A percentile compares a stretch with the other conserved stretches of the same genome.
Evolutionary conservation across 2,888 invertebrate genomes (phyloP).

Genomic region (Drosophila lutescens): DNA sequence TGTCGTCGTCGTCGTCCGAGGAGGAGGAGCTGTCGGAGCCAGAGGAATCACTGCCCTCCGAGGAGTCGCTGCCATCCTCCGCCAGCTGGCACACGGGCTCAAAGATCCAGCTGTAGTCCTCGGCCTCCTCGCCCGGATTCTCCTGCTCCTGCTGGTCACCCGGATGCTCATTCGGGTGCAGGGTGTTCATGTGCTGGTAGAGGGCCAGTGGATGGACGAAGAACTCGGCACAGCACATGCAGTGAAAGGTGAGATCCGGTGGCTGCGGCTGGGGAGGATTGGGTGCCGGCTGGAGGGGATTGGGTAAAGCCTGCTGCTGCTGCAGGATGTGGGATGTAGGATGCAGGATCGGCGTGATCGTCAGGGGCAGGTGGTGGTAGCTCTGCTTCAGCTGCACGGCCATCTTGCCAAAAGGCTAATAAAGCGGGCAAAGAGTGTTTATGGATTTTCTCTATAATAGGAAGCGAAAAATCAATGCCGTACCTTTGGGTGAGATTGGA

Average conservation of each 20-base stretch:
- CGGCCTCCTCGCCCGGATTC: constrained; percentile 57
- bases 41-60: constrained; percentile 62
- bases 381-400: constrained; percentile 71
- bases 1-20: constrained; percentile 64
- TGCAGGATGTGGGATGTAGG: constrained; percentile 5
- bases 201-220: constrained; percentile 82
- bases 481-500: constrained; percentile 21
- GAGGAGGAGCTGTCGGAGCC: constrained; percentile 32
- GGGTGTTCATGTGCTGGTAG: constrained; percentile 82
- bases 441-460: constrained; percentile 32
- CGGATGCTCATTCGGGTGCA: constrained; percentile 73
- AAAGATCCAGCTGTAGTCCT: constrained; percentile 83
- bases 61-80: constrained; percentile 46
- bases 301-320: constrained; percentile 12
- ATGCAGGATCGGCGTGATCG: constrained; percentile 82
- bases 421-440: constrained; percentile 7
- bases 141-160: constrained; percentile 37
- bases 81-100: constrained; percentile 83
- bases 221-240: constrained; percentile 83
- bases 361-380: constrained; percentile 78
- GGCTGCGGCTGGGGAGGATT: constrained; percentile 63
- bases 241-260: constrained; percentile 84
- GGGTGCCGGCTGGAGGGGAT: constrained; percentile 56
- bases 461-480: constrained; percentile 40
- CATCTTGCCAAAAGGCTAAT: constrained; percentile 51